A percentile compares a stretch with the other conserved stretches of the same genome.
phyloP scores from a whole-genome alignment of 2,888 invertebrate genomes.

The Pteria penguin region DNA sequence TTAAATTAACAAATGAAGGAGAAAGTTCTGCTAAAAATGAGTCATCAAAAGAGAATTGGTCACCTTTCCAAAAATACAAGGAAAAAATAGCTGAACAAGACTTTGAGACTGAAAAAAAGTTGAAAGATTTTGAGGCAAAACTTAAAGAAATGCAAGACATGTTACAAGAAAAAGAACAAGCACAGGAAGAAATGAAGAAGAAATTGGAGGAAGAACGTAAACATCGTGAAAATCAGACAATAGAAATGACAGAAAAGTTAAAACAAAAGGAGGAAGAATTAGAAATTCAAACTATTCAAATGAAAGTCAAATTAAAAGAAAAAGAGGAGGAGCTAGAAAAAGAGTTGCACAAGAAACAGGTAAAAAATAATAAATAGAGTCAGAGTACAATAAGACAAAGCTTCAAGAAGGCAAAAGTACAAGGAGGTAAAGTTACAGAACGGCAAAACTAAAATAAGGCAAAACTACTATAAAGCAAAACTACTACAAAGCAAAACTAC shows the following conservation, averaged over 20 bases:
- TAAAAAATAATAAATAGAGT: too few relatives aligned
- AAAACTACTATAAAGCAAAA: too few relatives aligned
- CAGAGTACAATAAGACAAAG: too few relatives aligned
- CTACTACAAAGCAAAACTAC: too few relatives aligned
- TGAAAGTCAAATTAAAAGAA: conserved; percentile 74
- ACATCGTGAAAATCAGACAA: conserved; percentile 57
- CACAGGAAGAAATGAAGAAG: conserved; percentile 57
- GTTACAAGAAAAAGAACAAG: conserved; percentile 59
- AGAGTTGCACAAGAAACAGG: conserved; percentile 59
- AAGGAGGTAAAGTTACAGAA: too few relatives aligned
- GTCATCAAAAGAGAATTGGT: conserved; percentile 33
- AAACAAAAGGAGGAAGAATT: conserved; percentile 58
- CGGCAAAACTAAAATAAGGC: too few relatives aligned
- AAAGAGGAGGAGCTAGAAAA: conserved; percentile 54
- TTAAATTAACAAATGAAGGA: conserved; percentile 22
- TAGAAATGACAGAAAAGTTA: conserved; percentile 46
- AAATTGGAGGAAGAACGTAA: conserved; percentile 63
- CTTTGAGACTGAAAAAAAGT: conserved; percentile 48
- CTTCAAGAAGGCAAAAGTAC: too few relatives aligned
- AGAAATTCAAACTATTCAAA: conserved; percentile 79
- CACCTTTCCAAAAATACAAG: conserved; percentile 55
- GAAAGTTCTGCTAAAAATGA: conserved; percentile 13
- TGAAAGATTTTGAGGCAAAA: conserved; percentile 61
- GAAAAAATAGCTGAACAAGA: conserved; percentile 57
- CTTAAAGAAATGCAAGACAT: conserved; percentile 59